phyloP scores from a whole-genome alignment of 2,113 vertebrate genomes.

The Micronycteris hirsuta region DNA sequence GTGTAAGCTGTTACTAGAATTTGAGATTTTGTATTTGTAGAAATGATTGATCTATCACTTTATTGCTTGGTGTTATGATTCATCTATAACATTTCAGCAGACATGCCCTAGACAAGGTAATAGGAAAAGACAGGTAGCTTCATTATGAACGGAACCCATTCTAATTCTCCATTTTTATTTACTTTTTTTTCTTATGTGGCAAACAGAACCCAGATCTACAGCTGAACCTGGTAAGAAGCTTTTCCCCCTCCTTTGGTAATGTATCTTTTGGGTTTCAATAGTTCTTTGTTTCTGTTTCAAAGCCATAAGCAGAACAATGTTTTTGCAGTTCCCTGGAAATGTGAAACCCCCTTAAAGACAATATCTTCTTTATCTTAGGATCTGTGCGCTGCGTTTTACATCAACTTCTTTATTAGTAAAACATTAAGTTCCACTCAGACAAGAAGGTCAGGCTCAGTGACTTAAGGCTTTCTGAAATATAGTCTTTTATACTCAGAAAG shows the following conservation, averaged over 20 bases:
- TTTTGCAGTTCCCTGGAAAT: slow-evolving; percentile 77
- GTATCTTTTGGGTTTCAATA: slow-evolving; percentile 69
- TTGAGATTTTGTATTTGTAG: background rate
- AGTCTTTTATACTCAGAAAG: slow-evolving; percentile 52
- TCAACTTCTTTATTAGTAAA: slow-evolving; percentile 76
- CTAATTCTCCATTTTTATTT: slow-evolving; percentile 70
- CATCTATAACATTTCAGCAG: background rate
- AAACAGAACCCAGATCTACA: slow-evolving; percentile 87
- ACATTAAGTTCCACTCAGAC: slow-evolving; percentile 71
- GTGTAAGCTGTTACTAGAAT: background rate
- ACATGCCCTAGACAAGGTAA: background rate
- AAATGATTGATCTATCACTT: background rate
- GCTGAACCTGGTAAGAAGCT: slow-evolving; percentile 87
- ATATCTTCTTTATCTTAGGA: slow-evolving; percentile 72
- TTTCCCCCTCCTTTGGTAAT: background rate
- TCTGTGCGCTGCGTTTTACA: slow-evolving; percentile 66
- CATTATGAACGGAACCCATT: slow-evolving; percentile 30
- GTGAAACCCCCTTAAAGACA: slow-evolving; percentile 75
- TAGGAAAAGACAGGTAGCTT: background rate
- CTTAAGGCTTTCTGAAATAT: slow-evolving; percentile 30
- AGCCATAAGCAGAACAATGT: slow-evolving; percentile 65
- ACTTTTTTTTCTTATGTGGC: slow-evolving; percentile 68
- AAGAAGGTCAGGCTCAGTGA: slow-evolving; percentile 29
- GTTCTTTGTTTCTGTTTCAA: slow-evolving; percentile 70
- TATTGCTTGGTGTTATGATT: background rate